Evolutionary conservation across 2,888 invertebrate genomes (phyloP).

Genomic region (Eristalinus sepulchralis): DNA sequence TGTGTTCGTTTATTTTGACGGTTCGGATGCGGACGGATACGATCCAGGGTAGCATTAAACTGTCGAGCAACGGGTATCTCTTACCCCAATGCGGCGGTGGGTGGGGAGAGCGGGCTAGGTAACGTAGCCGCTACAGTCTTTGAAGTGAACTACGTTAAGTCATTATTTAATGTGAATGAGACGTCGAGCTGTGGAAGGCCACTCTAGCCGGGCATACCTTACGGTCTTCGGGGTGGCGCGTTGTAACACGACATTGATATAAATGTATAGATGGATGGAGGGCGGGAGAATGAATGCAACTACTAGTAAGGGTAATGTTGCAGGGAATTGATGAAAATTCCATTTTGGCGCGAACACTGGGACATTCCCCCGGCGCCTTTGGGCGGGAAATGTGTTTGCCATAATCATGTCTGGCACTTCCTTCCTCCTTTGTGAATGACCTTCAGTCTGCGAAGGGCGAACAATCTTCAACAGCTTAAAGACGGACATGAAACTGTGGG

Average conservation of each 20-base stretch:
- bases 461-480: background rate
- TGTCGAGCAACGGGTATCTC: background rate
- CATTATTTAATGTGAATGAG: constrained; percentile 65
- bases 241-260: constrained; percentile 31
- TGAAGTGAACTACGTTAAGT: constrained; percentile 62
- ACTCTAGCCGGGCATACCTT: constrained; percentile 30
- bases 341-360: constrained; percentile 29
- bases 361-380: background rate
- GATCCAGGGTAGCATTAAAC: background rate
- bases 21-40: constrained; percentile 26
- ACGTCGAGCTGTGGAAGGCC: constrained; percentile 26
- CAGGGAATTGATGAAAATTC: constrained; percentile 42
- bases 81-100: background rate
- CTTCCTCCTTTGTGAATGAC: background rate
- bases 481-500: background rate
- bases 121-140: constrained; percentile 43
- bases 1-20: constrained; percentile 67
- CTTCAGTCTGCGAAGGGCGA: background rate
- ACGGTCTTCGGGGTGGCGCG: constrained; percentile 33
- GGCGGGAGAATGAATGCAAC: constrained; percentile 37
- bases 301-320: constrained; percentile 55
- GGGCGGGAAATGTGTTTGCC: background rate
- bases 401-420: background rate
- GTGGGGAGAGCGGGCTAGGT: background rate
- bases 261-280: constrained; percentile 16